These are phyloP conservation scores for Pitangus sulphuratus DNA, from an alignment of 2,797 vertebrate genomes.

Conservation along the genomic window DNA sequence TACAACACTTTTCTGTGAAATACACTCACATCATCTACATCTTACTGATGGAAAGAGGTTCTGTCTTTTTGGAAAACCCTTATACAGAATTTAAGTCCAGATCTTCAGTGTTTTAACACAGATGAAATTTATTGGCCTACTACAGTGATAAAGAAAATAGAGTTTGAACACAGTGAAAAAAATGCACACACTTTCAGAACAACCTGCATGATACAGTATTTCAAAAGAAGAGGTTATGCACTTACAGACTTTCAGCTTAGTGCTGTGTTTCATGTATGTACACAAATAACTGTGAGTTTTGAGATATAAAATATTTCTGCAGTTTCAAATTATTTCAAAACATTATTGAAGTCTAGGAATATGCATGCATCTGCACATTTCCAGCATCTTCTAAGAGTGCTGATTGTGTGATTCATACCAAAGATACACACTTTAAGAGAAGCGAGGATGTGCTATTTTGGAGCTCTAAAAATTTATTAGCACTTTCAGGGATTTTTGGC, in stretches of 20 bases:
- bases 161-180: background rate
- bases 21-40: background rate
- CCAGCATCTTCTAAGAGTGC: background rate
- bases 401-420: background rate
- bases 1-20: background rate
- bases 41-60: background rate
- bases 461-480: background rate
- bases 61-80: background rate
- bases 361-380: background rate
- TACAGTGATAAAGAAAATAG: background rate
- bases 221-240: background rate
- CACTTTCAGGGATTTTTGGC: background rate
- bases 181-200: background rate
- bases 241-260: background rate
- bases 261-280: fast-evolving
- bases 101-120: background rate
- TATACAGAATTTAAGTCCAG: background rate
- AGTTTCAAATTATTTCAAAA: background rate
- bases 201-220: background rate
- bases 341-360: background rate
- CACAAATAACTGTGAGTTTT: background rate
- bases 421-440: background rate
- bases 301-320: background rate
- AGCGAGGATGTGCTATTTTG: background rate
- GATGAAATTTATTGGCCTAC: background rate